phyloP scores from a whole-genome alignment of 1,140 invertebrate genomes.

The Halyomorpha halys region DNA sequence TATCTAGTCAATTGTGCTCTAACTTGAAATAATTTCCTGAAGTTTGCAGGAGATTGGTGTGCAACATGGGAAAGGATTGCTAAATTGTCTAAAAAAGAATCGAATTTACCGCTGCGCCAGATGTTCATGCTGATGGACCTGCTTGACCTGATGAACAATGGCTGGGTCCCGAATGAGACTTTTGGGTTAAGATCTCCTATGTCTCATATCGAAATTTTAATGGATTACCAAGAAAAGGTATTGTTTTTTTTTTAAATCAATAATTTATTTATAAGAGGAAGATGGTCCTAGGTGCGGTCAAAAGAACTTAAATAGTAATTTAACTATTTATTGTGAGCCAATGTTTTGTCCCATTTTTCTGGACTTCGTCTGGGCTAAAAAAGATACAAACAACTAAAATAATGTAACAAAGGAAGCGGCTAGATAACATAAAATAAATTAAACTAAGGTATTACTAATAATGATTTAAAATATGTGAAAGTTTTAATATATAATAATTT shows the following conservation, averaged over 20 bases:
- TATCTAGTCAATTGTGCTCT: no score
- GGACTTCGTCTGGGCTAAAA: no score
- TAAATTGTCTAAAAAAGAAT: constrained; percentile 20
- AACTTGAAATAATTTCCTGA: not conserved
- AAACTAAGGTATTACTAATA: no score
- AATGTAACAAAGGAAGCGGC: no score
- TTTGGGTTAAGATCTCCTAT: not conserved
- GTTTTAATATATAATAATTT: no score
- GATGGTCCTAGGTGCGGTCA: no score
- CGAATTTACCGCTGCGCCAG: constrained; percentile 1
- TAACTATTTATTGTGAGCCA: no score
- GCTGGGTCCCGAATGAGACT: constrained; percentile 15
- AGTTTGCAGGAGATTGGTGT: constrained; percentile 23
- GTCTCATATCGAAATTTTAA: constrained; percentile 18
- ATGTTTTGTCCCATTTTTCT: no score
- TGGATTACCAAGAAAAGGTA: constrained; percentile 16
- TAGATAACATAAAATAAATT: no score
- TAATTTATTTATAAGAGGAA: not conserved
- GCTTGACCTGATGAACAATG: constrained; percentile 20
- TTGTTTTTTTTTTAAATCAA: not conserved
- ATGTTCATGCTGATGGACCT: constrained; percentile 23
- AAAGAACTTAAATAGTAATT: no score
- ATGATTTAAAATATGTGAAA: no score
- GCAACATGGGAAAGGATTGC: constrained; percentile 21
- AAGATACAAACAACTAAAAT: no score